Evolutionary conservation across 1,140 invertebrate species (phyloP).

Genomic region (Diorhabda sublineata): DNA sequence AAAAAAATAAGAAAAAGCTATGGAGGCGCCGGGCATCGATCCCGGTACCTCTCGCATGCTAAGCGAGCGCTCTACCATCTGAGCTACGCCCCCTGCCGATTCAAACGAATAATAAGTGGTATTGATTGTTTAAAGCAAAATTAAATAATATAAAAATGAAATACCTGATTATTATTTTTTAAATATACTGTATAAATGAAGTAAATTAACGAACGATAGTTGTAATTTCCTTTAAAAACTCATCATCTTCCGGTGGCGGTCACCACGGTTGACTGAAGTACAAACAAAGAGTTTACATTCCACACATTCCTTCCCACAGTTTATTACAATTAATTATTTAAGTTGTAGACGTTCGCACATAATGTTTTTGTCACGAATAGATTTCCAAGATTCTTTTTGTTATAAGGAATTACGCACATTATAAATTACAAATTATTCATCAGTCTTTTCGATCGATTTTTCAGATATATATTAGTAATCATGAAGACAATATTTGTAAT

Average conservation of each 20-base stretch:
- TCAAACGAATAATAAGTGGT: background rate
- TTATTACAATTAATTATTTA: slow-evolving; percentile 17
- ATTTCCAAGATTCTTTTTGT: background rate
- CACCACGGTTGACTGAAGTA: slow-evolving; percentile 21
- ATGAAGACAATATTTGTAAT: no score
- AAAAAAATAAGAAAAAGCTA: no score
- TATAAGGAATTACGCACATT: no score
- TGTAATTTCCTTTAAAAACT: background rate
- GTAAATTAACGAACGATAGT: background rate
- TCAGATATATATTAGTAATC: no score
- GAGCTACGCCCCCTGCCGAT: slow-evolving; percentile 63
- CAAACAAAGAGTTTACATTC: slow-evolving; percentile 24
- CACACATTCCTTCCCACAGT: slow-evolving; percentile 26
- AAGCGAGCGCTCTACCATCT: slow-evolving; percentile 81
- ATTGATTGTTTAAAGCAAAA: no score
- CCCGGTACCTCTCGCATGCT: slow-evolving; percentile 77
- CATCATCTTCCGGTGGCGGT: slow-evolving; percentile 12
- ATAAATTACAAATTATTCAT: no score
- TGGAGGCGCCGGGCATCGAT: slow-evolving; percentile 23
- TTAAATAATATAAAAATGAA: no score
- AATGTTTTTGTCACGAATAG: background rate
- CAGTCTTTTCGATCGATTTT: no score
- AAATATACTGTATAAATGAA: no score
- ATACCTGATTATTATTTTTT: no score
- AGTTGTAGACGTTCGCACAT: slow-evolving; percentile 6